These are phyloP conservation scores for Scaptomyza caliginosa DNA, from an alignment of 2,888 invertebrate species.

Conservation along the genomic window DNA sequence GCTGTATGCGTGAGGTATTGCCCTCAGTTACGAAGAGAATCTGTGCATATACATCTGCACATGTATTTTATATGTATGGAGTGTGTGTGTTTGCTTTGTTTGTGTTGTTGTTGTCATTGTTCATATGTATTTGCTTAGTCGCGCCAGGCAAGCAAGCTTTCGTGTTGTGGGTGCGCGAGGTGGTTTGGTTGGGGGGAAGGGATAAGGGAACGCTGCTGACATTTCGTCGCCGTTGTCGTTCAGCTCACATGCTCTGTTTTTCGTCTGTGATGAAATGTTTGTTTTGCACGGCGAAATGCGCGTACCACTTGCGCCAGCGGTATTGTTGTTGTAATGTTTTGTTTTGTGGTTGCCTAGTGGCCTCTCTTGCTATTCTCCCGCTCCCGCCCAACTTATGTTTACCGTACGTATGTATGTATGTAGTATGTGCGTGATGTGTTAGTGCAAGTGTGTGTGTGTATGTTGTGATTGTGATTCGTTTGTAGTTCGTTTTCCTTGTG, in stretches of 20 bases:
- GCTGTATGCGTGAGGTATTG: constrained; percentile 71
- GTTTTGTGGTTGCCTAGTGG: constrained; percentile 64
- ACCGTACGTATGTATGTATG: not conserved
- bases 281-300: constrained; percentile 79
- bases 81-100: constrained; percentile 27
- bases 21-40: constrained; percentile 52
- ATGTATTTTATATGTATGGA: constrained; percentile 13
- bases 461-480: constrained; percentile 57
- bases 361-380: constrained; percentile 16
- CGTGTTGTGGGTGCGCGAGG: constrained; percentile 9
- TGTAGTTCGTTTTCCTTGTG: constrained; percentile 46
- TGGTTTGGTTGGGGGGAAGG: not conserved
- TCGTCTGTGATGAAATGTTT: constrained; percentile 76
- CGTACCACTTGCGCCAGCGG: constrained; percentile 67
- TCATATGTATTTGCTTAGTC: constrained; percentile 73
- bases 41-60: constrained; percentile 13
- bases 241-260: constrained; percentile 46
- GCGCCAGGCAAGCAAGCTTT: constrained; percentile 65
- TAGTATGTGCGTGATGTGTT: not conserved
- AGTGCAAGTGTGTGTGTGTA: constrained; percentile 18
- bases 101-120: constrained; percentile 16
- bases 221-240: constrained; percentile 60
- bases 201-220: constrained; percentile 48
- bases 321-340: constrained; percentile 55
- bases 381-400: not conserved